phyloP scores from a whole-genome alignment of 2,797 vertebrate species.

The Myripristis murdjan region DNA sequence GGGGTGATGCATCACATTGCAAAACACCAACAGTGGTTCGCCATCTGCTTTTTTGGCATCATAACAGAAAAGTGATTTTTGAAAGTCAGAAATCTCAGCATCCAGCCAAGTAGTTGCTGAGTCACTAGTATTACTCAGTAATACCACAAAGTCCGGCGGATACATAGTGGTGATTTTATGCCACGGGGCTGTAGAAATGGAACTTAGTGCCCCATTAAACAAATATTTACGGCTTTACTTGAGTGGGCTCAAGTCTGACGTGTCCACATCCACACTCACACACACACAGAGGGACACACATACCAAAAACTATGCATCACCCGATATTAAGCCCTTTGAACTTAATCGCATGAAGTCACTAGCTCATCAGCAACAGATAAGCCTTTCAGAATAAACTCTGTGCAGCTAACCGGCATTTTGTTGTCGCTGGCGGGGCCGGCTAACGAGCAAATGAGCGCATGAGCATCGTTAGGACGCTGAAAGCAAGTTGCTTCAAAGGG shows the following conservation, averaged over 20 bases:
- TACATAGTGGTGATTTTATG: conserved; percentile 12
- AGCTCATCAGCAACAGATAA: conserved; percentile 18
- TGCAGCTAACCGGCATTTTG: conserved; percentile 3
- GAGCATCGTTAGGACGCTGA: conserved; percentile 25
- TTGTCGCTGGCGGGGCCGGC: not conserved
- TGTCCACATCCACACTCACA: conserved; percentile 6
- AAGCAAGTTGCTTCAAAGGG: conserved; percentile 42
- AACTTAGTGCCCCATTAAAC: conserved; percentile 12
- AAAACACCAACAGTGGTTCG: too few relatives aligned
- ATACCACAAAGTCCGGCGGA: conserved; percentile 19
- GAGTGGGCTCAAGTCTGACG: not conserved
- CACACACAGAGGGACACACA: conserved; percentile 13
- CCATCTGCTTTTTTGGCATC: too few relatives aligned
- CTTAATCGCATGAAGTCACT: conserved; percentile 24
- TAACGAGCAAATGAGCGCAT: conserved; percentile 40
- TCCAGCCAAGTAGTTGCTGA: conserved; percentile 4
- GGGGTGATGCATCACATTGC: too few relatives aligned
- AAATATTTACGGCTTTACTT: conserved; percentile 27
- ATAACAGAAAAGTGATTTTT: too few relatives aligned
- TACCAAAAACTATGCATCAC: not conserved
- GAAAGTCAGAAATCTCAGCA: conserved; percentile 9
- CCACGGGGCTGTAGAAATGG: not conserved
- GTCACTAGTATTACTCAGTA: conserved; percentile 2
- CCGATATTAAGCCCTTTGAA: conserved; percentile 35
- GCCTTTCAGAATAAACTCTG: conserved; percentile 35